Evolutionary conservation across 2,797 vertebrate genomes (phyloP), one percentile per base, ranked within the genome.

Genomic region (Gambelia wislizenii): DNA sequence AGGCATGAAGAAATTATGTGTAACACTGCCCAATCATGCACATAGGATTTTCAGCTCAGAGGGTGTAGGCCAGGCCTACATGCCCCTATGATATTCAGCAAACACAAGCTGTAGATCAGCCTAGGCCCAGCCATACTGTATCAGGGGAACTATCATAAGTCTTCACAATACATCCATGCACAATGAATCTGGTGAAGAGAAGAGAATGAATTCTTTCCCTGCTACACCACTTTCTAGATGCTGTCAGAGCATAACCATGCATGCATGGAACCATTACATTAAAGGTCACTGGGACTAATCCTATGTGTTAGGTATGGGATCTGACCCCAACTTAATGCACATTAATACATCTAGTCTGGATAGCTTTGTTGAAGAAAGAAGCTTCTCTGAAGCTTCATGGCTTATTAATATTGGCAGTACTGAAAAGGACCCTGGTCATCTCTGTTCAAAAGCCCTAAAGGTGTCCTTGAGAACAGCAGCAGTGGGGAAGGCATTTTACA

Each of bases 381-480:
- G 42, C n/a, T 72, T 44, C n/a, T 39, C 42, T 69, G 27, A 20
- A 49, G 54, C 18, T n/a, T 36, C 75, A 27, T 12, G 7, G 74
- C 30, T 85, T 84, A 39, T 85, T 77, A 10, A 75, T 39, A 76
- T 30, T 12, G 14, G 4, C 69, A 74, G 13, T 0, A 14, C 52
- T 49, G 20, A 79, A 49, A 74, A 42, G 36, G 27, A 44, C n/a
- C 27, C 76, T 74, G 67, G 5, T 13, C 42, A 30, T 80, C 54
- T 84, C 39, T 64, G 59, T 52, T 54, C 49, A 91, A 74, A 22
- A 22, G 61, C 47, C 67, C 74, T 64, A n/a, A 54, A 18, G 56
- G 14, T 86, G 52, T 74, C 56, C 49, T 30, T 86, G 78, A 79
- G 47, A 89, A 84, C 10, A 10, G 52, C 30, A 84, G 49, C 61